Evolutionary conservation across 2,888 invertebrate genomes (phyloP), one percentile per base, ranked within the genome.

Genomic region (Sphecodes monilicornis): DNA sequence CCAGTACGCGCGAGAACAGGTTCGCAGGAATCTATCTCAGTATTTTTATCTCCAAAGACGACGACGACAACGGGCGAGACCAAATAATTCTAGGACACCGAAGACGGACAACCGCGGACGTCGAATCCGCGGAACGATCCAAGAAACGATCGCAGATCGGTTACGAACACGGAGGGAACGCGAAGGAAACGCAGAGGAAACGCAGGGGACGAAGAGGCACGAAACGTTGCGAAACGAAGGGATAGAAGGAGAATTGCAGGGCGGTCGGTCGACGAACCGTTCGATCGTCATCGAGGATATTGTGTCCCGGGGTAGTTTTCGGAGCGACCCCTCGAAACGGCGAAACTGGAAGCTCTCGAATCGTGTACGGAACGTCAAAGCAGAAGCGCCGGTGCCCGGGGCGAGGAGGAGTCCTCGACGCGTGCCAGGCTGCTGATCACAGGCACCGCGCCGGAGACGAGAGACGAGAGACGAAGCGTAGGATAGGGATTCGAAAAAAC

Each of bases 361-460:
- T 86, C 82, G 86, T 29, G 60, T 84, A 83, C 86, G 80, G 88
- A 80, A 87, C 91, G 91, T 89, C 89, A 91, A 94, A 94, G 93
- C 91, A 91, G 93, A 91, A 93, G 91, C 92, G 92, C 93, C 93
- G 94, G 91, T 92, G 93, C 93, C 93, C 89, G 93, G 91, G 94
- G 94, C 92, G 91, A 92, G 91, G 91, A 90, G 91, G 89, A 92
- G 93, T 93, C 92, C 93, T 93, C 93, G 94, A 94, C 94, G 93
- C 94, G 94, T 93, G 94, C 93, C 94, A 92, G 92, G 88, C 93
- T 90, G 92, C 91, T 94, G 93, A 94, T 94, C 94, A 93, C 92
- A 94, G 93, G 89, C 91, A 91, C 94, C 93, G 93, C 93, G 88
- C 79, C 84, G 77, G 84, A 86, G 83, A 90, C 89, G 87, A 68